These are phyloP conservation scores for Rapana venosa DNA, from an alignment of 2,888 invertebrate species.

Conservation along the genomic window DNA sequence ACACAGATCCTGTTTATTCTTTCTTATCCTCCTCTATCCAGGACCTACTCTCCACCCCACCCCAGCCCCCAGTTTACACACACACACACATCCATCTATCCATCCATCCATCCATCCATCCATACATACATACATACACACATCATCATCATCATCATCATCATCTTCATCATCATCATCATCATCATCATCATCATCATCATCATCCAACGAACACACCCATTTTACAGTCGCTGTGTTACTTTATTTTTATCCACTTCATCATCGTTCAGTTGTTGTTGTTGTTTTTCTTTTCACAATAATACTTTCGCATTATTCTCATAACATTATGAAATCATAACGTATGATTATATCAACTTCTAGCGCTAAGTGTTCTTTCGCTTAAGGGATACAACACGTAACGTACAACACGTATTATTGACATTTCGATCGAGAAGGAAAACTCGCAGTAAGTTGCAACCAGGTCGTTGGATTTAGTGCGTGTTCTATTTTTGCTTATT, in stretches of 20 bases:
- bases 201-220: not conserved
- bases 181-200: too few relatives aligned
- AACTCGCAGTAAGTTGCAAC: not conserved
- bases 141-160: not conserved
- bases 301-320: too few relatives aligned
- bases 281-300: too few relatives aligned
- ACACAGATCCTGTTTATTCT: not conserved
- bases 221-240: not conserved
- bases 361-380: not conserved
- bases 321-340: too few relatives aligned
- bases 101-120: not conserved
- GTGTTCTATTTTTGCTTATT: constrained; percentile 15
- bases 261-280: too few relatives aligned
- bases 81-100: constrained; percentile 2
- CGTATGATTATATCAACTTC: too few relatives aligned
- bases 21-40: not conserved
- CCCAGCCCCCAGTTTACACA: not conserved
- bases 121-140: constrained; percentile 18
- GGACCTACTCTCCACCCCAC: too few relatives aligned
- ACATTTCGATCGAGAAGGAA: not conserved
- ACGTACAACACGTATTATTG: not conserved
- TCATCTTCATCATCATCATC: too few relatives aligned
- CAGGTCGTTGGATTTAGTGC: not conserved
- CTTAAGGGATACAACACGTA: not conserved
- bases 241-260: too few relatives aligned